phyloP scores from a whole-genome alignment of 2,797 vertebrate genomes.

The Varecia variegata region DNA sequence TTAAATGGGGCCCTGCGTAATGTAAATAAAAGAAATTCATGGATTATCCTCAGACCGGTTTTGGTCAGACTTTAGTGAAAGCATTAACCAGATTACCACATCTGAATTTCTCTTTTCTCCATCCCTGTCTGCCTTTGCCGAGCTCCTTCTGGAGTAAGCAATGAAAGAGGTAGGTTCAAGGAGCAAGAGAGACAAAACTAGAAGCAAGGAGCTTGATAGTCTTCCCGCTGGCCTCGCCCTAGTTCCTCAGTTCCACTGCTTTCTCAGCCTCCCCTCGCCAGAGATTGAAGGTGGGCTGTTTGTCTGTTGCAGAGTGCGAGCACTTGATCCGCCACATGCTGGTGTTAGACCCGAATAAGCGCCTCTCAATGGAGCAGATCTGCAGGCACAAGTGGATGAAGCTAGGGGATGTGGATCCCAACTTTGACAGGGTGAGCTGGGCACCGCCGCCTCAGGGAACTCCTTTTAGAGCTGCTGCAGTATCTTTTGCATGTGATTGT shows the following conservation, averaged over 20 bases:
- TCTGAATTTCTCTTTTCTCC: conserved; percentile 12
- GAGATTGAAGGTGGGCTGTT: background rate
- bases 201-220: background rate
- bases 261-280: background rate
- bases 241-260: background rate
- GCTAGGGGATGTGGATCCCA: conserved; percentile 93
- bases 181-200: background rate
- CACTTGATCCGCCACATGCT: conserved; percentile 99
- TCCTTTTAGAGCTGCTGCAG: background rate
- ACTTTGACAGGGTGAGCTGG: conserved; percentile 93
- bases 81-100: background rate
- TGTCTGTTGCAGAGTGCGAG: conserved; percentile 92
- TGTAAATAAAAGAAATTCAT: background rate
- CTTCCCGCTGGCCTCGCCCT: background rate
- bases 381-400: conserved; percentile 99
- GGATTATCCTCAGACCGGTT: background rate
- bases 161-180: background rate
- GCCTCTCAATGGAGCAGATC: conserved; percentile 98
- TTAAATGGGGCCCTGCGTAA: background rate
- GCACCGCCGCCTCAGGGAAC: background rate
- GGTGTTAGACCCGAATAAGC: conserved; percentile 95
- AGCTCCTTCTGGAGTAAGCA: background rate
- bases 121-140: background rate
- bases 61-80: background rate
- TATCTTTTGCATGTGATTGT: background rate